phyloP scores from a whole-genome alignment of 2,888 invertebrate genomes.

The Leptinotarsa haldemani region DNA sequence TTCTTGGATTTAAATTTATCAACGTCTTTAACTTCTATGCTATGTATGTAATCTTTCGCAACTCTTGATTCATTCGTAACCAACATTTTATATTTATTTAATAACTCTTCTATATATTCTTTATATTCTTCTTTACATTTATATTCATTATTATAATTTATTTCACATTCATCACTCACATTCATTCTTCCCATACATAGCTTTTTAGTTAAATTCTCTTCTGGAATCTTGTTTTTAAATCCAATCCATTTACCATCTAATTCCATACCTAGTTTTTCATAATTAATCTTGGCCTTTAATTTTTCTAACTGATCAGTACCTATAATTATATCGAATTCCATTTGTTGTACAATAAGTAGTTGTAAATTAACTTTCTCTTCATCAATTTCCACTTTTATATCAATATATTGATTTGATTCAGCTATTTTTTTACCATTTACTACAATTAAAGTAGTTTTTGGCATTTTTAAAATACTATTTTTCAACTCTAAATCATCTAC shows the following conservation, averaged over 20 bases:
- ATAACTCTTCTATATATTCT: no score
- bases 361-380: not conserved
- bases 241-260: not conserved
- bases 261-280: not conserved
- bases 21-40: no score
- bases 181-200: not conserved
- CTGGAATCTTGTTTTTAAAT: not conserved
- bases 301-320: not conserved
- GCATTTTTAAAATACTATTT: not conserved
- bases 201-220: not conserved
- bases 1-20: no score
- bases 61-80: no score
- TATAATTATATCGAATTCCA: not conserved
- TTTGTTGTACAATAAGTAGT: not conserved
- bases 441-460: not conserved
- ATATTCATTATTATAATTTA: constrained; percentile 39
- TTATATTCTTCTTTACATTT: constrained; percentile 39
- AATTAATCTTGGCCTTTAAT: not conserved
- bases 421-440: not conserved
- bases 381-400: no score
- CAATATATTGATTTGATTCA: no score
- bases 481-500: not conserved
- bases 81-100: no score
- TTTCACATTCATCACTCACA: not conserved
- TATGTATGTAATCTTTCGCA: no score